Evolutionary conservation across 2,797 vertebrate species (phyloP).

Genomic region (Danio albolineatus): DNA sequence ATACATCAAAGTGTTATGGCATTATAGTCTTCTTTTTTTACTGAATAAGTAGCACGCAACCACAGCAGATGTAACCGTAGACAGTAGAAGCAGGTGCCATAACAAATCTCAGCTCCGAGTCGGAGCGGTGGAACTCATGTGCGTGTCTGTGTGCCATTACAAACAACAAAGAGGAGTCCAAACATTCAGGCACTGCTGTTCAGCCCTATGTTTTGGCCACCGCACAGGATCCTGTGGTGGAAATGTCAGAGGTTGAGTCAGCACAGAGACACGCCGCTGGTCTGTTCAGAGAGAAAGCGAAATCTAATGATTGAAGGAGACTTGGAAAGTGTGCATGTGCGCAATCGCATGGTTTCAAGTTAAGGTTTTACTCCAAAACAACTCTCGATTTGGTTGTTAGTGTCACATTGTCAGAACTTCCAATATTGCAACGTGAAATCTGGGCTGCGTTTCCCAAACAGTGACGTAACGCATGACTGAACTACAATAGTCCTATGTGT

Average conservation of each 20-base stretch:
- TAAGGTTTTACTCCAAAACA: constrained; percentile 1
- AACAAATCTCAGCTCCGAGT: constrained; percentile 41
- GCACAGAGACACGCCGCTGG: constrained; percentile 39
- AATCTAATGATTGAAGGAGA: constrained; percentile 35
- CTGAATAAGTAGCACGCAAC: constrained; percentile 7
- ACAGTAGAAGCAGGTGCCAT: constrained; percentile 42
- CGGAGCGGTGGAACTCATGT: neutral
- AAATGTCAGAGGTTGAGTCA: constrained; percentile 58
- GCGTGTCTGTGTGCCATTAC: constrained; percentile 32
- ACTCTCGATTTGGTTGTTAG: constrained; percentile 57
- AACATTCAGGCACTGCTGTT: constrained; percentile 39
- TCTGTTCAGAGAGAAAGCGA: constrained; percentile 42
- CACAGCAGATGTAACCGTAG: constrained; percentile 28
- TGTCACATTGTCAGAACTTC: neutral
- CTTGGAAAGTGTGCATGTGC: constrained; percentile 7
- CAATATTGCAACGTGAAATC: neutral
- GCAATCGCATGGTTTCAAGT: neutral
- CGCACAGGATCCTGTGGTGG: constrained; percentile 39
- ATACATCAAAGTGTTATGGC: neutral
- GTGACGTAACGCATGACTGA: too few relatives aligned
- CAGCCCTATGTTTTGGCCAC: constrained; percentile 50
- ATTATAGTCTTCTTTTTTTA: neutral
- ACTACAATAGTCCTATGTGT: too few relatives aligned
- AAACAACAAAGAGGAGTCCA: constrained; percentile 47
- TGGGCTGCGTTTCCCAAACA: neutral